Evolutionary conservation across 2,113 vertebrate species (phyloP), one percentile per base, ranked within the genome.

Genomic region (Triplophysa rosa): DNA sequence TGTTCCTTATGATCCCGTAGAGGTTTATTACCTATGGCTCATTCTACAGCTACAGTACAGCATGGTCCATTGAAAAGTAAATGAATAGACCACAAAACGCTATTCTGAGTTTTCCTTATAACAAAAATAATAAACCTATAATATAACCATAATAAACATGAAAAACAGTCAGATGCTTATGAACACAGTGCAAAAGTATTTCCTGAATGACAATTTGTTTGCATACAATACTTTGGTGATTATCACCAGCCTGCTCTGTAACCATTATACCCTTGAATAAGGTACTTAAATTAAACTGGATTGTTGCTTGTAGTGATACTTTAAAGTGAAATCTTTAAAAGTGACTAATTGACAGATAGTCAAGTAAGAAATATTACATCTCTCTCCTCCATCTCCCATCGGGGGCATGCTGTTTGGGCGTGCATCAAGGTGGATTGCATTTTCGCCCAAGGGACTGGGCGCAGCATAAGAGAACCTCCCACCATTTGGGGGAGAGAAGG

Each of bases 381-480:
- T 81, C 0, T 70, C 81, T 29, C 68, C 69, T 0, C 81, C 66
- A 33, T 66, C 67, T 67, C 75, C 61, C 2, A 63, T 62, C 63
- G 79, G 42, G 47, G 82, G 75, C 78, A 83, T 81, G 54, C 79
- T 85, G 19, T 19, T 16, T 0, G 70, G 78, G 21, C 70, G 83
- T 37, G 26, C 13, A 17, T 80, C 73, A 8, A 0, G 40, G 78
- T 68, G 49, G n/a, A 62, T 7, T 1, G 65, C 40, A 45, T 64
- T 68, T 84, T 17, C 67, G 4, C 29, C 21, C 10, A 54, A 40
- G 8, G 65, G 65, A 45, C 19, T 77, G 61, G 66, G 65, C n/a
- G 58, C 77, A 2, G 29, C 69, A 8, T 82, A 85, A 24, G 84
- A 85, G 59, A 78, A 80, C 1, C 84, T 45, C 3, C 68, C 68